Evolutionary conservation across 2,113 vertebrate genomes (phyloP), one percentile per base, ranked within the genome.

Genomic region (Neogobius melanostomus): DNA sequence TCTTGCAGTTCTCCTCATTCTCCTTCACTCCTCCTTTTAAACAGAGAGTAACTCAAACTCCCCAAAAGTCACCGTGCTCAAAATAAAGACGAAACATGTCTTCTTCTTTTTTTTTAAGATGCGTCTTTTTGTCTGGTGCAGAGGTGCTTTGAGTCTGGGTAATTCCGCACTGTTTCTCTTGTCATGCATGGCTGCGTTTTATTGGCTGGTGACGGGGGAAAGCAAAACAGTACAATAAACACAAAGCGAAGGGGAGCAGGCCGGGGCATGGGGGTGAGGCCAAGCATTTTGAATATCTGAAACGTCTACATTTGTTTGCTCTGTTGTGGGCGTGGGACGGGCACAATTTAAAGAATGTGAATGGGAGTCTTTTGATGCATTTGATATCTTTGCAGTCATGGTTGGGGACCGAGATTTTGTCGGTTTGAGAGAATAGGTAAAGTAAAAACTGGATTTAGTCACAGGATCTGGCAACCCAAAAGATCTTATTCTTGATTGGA

Each of bases 21-120:
- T 47, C 46, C 3, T 36, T 4, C 28, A 36, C 28, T 36, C 46
- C 51, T 48, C 71, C 17, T 76, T 69, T 59, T 53, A 46, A 66
- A 75, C 1, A 51, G 44, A 62, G 51, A 71, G 77, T 74, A 68
- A 28, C 69, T 44, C 57, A 47, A 15, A 56, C 46, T 3, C 1
- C 14, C 42, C 16, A 63, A 63, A 63, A 49, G 69, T 69, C 62
- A 53, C 51, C 3, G 16, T 9, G n/a, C 70, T 70, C 54, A 79
- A 82, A 83, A 85, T 79, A 82, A 76, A 87, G 57, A 65, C 0
- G 11, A n/a, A 43, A 68, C 8, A 17, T 43, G 65, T 68, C 54
- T 17, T 8, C 2, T 9, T n/a, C n/a, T 53, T 9, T 45, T 60
- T 75, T 80, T 53, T 54, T 74, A 14, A 36, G 7, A 43, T 76